Evolutionary conservation across 1,140 invertebrate genomes (phyloP).

Genomic region (Teleogryllus occipitalis): DNA sequence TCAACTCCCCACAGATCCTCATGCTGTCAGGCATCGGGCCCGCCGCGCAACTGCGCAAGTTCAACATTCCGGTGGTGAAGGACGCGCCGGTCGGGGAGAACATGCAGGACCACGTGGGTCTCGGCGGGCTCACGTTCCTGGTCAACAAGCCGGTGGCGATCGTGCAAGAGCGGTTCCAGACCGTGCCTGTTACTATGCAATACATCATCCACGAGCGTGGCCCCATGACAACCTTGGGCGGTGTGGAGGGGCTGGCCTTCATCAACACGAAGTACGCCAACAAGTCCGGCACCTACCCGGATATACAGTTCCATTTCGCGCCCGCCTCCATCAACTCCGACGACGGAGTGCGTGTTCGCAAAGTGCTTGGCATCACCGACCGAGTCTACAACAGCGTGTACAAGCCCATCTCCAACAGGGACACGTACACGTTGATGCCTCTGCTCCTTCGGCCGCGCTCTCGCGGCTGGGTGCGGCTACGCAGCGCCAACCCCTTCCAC

Average conservation of each 20-base stretch:
- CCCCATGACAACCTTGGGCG: slow-evolving; percentile 75
- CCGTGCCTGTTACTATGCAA: slow-evolving; percentile 66
- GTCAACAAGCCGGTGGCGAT: slow-evolving; percentile 67
- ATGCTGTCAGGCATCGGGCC: slow-evolving; percentile 86
- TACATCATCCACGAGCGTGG: slow-evolving; percentile 66
- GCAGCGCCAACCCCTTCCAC: slow-evolving; percentile 69
- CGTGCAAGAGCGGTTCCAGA: slow-evolving; percentile 60
- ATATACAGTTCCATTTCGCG: slow-evolving; percentile 81
- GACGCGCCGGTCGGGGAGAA: slow-evolving; percentile 56
- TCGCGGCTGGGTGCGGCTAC: slow-evolving; percentile 63
- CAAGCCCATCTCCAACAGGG: slow-evolving; percentile 61
- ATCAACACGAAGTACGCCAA: slow-evolving; percentile 76
- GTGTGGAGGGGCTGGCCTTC: slow-evolving; percentile 76
- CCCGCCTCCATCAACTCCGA: slow-evolving; percentile 77
- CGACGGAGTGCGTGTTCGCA: slow-evolving; percentile 57
- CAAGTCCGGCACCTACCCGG: slow-evolving; percentile 59
- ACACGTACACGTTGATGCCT: slow-evolving; percentile 78
- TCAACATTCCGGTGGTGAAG: slow-evolving; percentile 61
- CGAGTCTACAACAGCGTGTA: slow-evolving; percentile 69
- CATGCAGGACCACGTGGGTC: slow-evolving; percentile 62
- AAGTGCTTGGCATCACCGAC: slow-evolving; percentile 74
- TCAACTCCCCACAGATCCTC: slow-evolving; percentile 71
- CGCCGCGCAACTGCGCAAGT: slow-evolving; percentile 55
- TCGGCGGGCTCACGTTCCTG: slow-evolving; percentile 70
- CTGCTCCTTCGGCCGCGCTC: slow-evolving; percentile 70